phyloP scores from a whole-genome alignment of 2,888 invertebrate genomes.

The Rhagonycha fulva region DNA sequence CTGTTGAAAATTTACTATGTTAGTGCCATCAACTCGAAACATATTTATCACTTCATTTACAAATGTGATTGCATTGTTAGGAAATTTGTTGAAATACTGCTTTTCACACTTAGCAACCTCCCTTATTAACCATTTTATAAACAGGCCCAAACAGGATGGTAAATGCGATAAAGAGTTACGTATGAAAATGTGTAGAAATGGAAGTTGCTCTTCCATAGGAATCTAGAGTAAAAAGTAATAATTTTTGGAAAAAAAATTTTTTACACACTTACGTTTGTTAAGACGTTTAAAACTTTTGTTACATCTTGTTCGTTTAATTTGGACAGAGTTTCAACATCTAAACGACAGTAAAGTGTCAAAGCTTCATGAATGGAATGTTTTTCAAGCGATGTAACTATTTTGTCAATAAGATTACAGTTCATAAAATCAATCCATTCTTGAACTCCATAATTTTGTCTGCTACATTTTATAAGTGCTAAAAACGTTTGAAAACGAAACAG shows the following conservation, averaged over 20 bases:
- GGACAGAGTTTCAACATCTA: conserved; percentile 34
- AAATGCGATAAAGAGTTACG: conserved; percentile 40
- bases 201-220: conserved; percentile 24
- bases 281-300: conserved; percentile 36
- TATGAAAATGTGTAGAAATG: conserved; percentile 44
- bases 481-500: conserved; percentile 55
- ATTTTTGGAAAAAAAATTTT: conserved; percentile 2
- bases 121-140: conserved; percentile 43
- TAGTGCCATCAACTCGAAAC: conserved; percentile 38
- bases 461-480: conserved; percentile 34
- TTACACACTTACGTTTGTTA: conserved; percentile 38
- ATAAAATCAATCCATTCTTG: conserved; percentile 55
- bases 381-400: conserved; percentile 50
- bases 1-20: conserved; percentile 18
- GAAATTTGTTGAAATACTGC: conserved; percentile 44
- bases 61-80: conserved; percentile 42
- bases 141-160: conserved; percentile 38
- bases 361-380: conserved; percentile 46
- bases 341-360: conserved; percentile 43
- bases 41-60: conserved; percentile 37
- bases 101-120: conserved; percentile 41
- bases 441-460: conserved; percentile 37
- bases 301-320: conserved; percentile 36
- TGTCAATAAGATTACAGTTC: conserved; percentile 50
- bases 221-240: conserved; percentile 37